Evolutionary conservation across 2,113 vertebrate species (phyloP).

Genomic region (Gnathonemus longibarbis): DNA sequence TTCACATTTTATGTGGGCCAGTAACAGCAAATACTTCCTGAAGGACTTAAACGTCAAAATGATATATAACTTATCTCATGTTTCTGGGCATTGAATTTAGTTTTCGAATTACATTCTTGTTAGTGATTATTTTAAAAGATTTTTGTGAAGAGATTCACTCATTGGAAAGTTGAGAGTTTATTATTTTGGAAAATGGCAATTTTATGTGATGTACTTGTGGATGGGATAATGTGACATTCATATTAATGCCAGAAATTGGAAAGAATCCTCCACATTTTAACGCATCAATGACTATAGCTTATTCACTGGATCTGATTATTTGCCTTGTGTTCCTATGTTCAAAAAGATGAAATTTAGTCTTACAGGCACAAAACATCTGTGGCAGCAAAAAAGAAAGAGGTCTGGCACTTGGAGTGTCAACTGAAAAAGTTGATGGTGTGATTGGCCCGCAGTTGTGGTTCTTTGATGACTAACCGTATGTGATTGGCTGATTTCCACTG

Average conservation of each 20-base stretch:
- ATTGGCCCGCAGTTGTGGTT: neutral
- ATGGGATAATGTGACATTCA: neutral
- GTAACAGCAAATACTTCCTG: neutral
- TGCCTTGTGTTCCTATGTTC: neutral
- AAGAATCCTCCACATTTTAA: neutral
- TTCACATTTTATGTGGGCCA: neutral
- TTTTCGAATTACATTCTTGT: neutral
- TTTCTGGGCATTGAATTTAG: neutral
- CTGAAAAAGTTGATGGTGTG: neutral
- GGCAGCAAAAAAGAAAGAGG: neutral
- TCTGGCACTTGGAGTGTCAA: neutral
- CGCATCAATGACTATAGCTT: neutral
- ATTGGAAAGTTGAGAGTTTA: neutral
- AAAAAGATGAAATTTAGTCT: neutral
- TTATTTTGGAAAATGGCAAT: neutral
- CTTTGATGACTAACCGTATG: no score
- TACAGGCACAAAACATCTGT: neutral
- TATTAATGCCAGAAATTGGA: neutral
- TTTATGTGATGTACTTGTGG: neutral
- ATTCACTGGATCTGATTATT: neutral
- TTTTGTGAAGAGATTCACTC: neutral
- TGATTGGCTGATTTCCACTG: conserved; percentile 6
- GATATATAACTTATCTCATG: neutral
- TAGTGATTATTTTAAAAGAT: neutral
- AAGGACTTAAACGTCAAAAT: conserved; percentile 7